Base-by-base conservation (phyloP, 2,888 invertebrate genomes). In the Augiades crinisus region DNA sequence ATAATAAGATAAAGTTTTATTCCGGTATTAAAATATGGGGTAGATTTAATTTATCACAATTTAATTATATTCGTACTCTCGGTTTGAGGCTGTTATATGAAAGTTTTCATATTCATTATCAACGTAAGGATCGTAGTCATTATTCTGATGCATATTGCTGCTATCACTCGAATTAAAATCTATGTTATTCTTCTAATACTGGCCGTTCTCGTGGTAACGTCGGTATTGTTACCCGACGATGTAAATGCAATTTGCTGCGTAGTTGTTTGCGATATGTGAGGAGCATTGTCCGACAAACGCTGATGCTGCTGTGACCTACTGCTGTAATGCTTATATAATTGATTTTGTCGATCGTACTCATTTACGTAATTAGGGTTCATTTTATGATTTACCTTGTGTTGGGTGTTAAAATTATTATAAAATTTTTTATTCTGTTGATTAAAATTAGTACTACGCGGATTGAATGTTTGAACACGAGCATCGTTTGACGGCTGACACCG, bases 241-340 rank as follows among this genome's bases (percentile, higher is more conserved):
- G 34, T 27, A 27, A 30, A 16, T 14, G 34, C 3, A 6, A 12
- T 3, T 7, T 16, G 24, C 24, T 22, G 8, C 1, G 5, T 5
- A 5, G 5, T 5, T 14, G 10, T 5, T 10, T 44, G 44, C 1
- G 7, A 31, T n/a, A 6, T 13, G 6, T 12, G 12, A 0, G 44
- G 21, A 5, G 31, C 13, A 44, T 43, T 17, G 43, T 17, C 43
- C 30, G 16, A 3, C 8, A 8, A 8, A 34, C 10, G 43, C 24
- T 43, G 43, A 27, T n/a, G 6, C 3, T 17, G 43, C 43, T 6
- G 17, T 43, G 43, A 43, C 30, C 17, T 43, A 30, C 12, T 50
- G 16, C 10, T 5, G 8, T 24, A 34, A 36, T 8, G 14, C 14
- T 34, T 34, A 7, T 2, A 21, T 2, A 8, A 27, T 4, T 14